Percentiles rank a stretch among this genome's conserved stretches.
Evolutionary conservation across 2,797 vertebrate species (phyloP).

Genomic region (Passerculus sandwichensis): DNA sequence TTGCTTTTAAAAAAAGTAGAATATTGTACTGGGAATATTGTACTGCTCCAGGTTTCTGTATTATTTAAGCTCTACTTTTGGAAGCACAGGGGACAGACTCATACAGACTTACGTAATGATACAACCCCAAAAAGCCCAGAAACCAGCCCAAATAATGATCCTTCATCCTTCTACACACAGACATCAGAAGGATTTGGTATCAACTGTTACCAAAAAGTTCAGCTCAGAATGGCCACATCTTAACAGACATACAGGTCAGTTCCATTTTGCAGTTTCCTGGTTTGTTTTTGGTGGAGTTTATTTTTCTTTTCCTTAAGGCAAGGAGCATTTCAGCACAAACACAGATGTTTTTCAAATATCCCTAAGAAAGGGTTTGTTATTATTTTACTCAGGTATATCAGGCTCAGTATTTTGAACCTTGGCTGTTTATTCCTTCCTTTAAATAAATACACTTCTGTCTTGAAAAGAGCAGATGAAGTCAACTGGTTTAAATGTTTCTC

Average conservation of each 20-base stretch:
- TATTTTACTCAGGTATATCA: conserved; percentile 34
- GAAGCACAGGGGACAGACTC: background rate
- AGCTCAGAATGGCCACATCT: background rate
- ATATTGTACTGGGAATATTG: conserved; percentile 19
- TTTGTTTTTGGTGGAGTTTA: background rate
- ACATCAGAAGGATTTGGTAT: background rate
- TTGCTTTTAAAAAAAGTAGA: background rate
- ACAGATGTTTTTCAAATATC: conserved; percentile 22
- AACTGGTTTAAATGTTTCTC: conserved; percentile 51
- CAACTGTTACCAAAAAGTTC: background rate
- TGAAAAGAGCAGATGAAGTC: conserved; percentile 47
- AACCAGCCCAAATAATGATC: background rate
- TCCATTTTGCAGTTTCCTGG: background rate
- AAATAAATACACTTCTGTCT: conserved; percentile 23
- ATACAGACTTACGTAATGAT: background rate
- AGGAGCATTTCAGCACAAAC: background rate
- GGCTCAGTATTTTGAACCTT: conserved; percentile 16
- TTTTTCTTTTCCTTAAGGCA: background rate
- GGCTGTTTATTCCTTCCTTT: background rate
- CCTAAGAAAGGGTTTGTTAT: background rate
- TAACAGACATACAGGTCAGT: background rate
- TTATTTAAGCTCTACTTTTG: conserved; percentile 22
- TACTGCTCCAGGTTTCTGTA: conserved; percentile 53
- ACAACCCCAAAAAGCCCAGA: background rate
- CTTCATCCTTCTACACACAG: background rate